Conservation (phyloP, 2,797 vertebrate species). For the Sebastes vulpes region DNA sequence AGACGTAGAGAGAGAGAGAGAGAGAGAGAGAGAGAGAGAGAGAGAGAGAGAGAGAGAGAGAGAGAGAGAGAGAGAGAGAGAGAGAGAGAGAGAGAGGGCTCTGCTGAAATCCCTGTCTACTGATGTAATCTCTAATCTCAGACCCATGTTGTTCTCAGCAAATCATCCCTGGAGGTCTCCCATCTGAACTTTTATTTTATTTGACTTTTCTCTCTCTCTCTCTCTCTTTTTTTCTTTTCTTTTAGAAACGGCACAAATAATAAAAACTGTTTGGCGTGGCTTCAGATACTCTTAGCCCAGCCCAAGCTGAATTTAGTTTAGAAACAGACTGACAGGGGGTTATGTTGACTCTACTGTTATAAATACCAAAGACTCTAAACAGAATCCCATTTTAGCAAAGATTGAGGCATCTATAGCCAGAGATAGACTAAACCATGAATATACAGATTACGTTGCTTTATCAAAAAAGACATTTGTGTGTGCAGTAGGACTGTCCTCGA, state of each 20-base stretch:
- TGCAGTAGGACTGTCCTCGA: background rate
- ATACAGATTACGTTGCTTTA: background rate
- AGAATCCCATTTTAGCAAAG: conserved; percentile 33
- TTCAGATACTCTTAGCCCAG: conserved; percentile 27
- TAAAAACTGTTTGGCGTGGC: conserved; percentile 34
- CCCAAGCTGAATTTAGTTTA: conserved; percentile 53
- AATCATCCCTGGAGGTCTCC: conserved; percentile 64
- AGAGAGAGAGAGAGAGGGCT: conserved; percentile 24
- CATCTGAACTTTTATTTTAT: conserved; percentile 45
- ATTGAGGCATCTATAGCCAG: conserved; percentile 9
- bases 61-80: conserved; percentile 5
- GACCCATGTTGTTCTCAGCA: conserved; percentile 69
- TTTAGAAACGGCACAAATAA: conserved; percentile 41
- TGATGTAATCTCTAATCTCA: conserved; percentile 80
- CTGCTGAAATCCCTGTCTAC: conserved; percentile 63
- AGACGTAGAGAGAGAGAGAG: conserved; percentile 53
- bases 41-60: background rate
- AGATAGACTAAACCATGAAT: conserved; percentile 21
- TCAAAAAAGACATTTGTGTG: background rate
- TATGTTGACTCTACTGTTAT: conserved; percentile 67
- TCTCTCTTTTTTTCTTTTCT: background rate
- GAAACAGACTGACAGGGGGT: conserved; percentile 41
- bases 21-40: background rate
- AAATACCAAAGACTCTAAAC: conserved; percentile 59
- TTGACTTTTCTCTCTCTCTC: background rate